Percentiles rank a stretch among this genome's conserved stretches.
phyloP scores from a whole-genome alignment of 2,797 vertebrate genomes.

The Lithobates pipiens region DNA sequence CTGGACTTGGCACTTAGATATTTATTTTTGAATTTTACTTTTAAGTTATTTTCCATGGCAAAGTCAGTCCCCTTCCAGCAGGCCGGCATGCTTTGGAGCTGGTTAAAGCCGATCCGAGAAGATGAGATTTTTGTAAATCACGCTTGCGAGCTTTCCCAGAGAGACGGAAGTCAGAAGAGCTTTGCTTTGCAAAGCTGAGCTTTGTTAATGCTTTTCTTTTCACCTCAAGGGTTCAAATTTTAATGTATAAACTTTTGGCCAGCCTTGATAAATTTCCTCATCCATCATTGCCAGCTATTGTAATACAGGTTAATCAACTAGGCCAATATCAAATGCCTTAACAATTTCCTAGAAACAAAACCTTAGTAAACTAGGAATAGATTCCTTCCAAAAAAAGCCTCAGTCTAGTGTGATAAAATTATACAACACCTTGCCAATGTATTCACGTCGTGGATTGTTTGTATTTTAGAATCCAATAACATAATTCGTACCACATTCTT shows the following conservation, averaged over 20 bases:
- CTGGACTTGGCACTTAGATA: slow-evolving; percentile 78
- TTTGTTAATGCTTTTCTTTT: slow-evolving; percentile 5
- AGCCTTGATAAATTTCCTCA: background rate
- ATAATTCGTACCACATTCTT: background rate
- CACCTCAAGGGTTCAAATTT: background rate
- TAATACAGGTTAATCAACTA: slow-evolving; percentile 18
- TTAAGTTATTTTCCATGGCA: slow-evolving; percentile 82
- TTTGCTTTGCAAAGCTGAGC: slow-evolving; percentile 44
- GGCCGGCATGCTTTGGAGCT: slow-evolving; percentile 21
- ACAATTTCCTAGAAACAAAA: slow-evolving; percentile 19
- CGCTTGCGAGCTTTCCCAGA: slow-evolving; percentile 58
- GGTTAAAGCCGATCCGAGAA: background rate
- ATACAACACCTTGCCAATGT: background rate
- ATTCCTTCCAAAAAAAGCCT: slow-evolving; percentile 7
- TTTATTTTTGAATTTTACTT: slow-evolving; percentile 83
- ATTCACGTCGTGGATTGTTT: slow-evolving; percentile 3
- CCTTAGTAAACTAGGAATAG: background rate
- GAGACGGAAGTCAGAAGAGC: slow-evolving; percentile 20
- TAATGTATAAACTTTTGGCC: slow-evolving; percentile 1
- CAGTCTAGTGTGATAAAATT: slow-evolving; percentile 16
- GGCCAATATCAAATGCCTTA: slow-evolving; percentile 55
- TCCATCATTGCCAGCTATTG: slow-evolving; percentile 23
- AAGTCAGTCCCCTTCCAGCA: slow-evolving; percentile 67
- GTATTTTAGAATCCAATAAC: slow-evolving; percentile 38
- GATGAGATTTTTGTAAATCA: background rate